Base-by-base conservation (phyloP, 2,888 invertebrate genomes). In the Plebejus anna region DNA sequence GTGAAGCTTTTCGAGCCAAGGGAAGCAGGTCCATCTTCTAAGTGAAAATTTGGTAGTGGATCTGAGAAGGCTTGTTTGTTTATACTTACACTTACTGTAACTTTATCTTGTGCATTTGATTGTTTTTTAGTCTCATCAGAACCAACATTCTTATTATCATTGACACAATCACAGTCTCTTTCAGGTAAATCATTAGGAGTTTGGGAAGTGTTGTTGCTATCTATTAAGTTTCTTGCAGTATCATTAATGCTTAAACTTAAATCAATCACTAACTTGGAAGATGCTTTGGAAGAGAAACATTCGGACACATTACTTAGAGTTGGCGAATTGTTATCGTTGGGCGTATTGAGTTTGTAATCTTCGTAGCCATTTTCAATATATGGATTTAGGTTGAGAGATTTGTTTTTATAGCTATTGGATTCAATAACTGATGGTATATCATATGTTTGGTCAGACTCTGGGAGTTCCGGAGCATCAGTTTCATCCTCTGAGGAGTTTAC, bases 1-100 rank as follows among this genome's bases (percentile, higher is more conserved):
- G 94, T 85, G 82, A 91, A 88, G 85, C 92, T 89, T 85, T 94
- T 90, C 11, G 89, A 83, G 79, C 86, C 86, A 1, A 91, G 82
- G 4, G 91, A 91, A 11, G 88, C 80, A 6, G 87, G 88, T 1
- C 87, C 89, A 81, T 89, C 88, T 71, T 85, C 83, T 77, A 85
- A 78, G 75, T 82, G 80, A 22, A 85, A 77, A 77, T 36, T 66
- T 36, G 82, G 79, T 59, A 86, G 82, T 59, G 85, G 81, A 78
- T 85, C 84, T 16, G 82, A 78, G 7, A 82, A 76, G 3, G 80
- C 77, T 76, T 84, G 81, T 77, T 86, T 84, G 38, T 86, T 83
- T 72, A 84, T 79, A 76, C 81, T 83, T 70, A 83, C 79, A 77
- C 81, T 84, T 13, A 84, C 82, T 78, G 84, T 83, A 57, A 85